Conservation (phyloP, 2,888 invertebrate genomes). For the Anarsia innoxiella region DNA sequence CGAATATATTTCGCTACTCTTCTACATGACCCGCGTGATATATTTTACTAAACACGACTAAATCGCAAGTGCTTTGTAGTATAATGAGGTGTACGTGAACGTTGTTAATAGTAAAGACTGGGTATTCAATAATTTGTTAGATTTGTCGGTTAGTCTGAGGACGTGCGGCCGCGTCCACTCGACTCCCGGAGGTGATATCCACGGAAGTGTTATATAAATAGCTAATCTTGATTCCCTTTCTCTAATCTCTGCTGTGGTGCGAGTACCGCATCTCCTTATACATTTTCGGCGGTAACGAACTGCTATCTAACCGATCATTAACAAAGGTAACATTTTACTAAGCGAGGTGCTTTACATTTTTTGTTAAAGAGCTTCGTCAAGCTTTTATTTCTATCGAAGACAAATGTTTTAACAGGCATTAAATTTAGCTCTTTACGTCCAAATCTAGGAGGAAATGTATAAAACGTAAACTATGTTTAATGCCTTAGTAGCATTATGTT, state of each 20-base stretch:
- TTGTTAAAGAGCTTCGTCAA: constrained; percentile 32
- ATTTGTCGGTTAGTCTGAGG: background rate
- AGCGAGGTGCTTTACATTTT: constrained; percentile 39
- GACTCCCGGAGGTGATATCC: no score
- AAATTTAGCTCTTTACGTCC: constrained; percentile 39
- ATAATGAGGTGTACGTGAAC: constrained; percentile 11
- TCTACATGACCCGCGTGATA: constrained; percentile 8
- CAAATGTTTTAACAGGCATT: constrained; percentile 33
- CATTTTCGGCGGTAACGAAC: background rate
- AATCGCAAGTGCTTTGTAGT: constrained; percentile 22
- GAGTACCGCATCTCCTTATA: no score
- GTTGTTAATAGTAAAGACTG: constrained; percentile 3
- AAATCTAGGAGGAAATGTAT: constrained; percentile 31
- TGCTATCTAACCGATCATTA: no score
- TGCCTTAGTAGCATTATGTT: constrained; percentile 49
- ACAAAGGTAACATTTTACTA: constrained; percentile 14
- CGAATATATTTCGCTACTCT: constrained; percentile 15
- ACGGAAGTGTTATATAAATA: background rate
- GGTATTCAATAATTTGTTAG: background rate
- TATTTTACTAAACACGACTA: constrained; percentile 10
- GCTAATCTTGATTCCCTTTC: background rate
- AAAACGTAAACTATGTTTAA: constrained; percentile 39
- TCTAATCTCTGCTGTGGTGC: no score
- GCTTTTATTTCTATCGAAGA: constrained; percentile 29
- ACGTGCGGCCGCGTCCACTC: background rate